Percentiles rank a stretch among this genome's conserved stretches.
These are phyloP conservation scores for Bombylius major DNA, from an alignment of 2,888 invertebrate species.

Conservation along the genomic window DNA sequence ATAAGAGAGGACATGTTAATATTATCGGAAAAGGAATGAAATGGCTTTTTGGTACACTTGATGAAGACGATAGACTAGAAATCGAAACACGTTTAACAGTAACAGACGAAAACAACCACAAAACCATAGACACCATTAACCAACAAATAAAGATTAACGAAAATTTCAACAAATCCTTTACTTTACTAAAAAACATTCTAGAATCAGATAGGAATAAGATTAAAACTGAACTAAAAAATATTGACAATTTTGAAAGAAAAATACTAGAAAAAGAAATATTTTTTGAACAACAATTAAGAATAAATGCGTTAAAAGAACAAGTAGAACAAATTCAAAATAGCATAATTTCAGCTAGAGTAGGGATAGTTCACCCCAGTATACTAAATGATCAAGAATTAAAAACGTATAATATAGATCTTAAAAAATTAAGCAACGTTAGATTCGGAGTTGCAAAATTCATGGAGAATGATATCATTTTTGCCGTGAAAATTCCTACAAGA, in stretches of 20 bases:
- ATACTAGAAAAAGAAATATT: neutral
- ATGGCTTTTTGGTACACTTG: conserved; percentile 7
- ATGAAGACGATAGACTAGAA: conserved; percentile 5
- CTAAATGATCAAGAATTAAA: conserved; percentile 10
- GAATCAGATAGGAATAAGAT: conserved; percentile 8
- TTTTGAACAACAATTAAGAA: conserved; percentile 8
- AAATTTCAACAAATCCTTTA: conserved; percentile 7
- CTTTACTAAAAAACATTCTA: conserved; percentile 7
- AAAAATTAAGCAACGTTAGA: conserved; percentile 8
- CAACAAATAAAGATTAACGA: conserved; percentile 8
- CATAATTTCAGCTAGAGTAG: conserved; percentile 9
- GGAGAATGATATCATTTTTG: conserved; percentile 3
- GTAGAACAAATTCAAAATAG: conserved; percentile 12
- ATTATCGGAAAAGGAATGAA: conserved; percentile 1
- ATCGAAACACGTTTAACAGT: conserved; percentile 5
- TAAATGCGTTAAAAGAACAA: conserved; percentile 7
- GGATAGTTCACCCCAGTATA: conserved; percentile 11
- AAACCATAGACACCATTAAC: conserved; percentile 7
- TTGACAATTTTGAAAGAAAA: neutral
- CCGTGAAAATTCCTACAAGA: conserved; percentile 8
- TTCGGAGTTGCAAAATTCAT: conserved; percentile 1
- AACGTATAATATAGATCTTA: conserved; percentile 8
- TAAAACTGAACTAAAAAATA: neutral
- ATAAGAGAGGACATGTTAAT: conserved; percentile 4
- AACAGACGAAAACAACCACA: conserved; percentile 8